Base-by-base conservation (phyloP, 2,113 vertebrate genomes). In the Clarias gariepinus region DNA sequence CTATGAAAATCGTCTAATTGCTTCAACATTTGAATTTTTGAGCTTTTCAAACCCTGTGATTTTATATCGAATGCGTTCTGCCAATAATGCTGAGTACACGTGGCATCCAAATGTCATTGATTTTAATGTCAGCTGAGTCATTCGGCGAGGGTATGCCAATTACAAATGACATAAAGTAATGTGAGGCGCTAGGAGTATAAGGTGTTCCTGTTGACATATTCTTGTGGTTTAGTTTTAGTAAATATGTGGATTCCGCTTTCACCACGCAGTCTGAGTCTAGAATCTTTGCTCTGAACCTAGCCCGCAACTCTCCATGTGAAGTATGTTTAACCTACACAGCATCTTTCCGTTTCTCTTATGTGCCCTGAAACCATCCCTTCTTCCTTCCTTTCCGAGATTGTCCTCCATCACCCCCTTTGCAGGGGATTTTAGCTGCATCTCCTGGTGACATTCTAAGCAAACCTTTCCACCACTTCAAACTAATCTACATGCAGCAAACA, bases 401-500 rank as follows among this genome's bases (percentile, higher is more conserved):
- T 79, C 64, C 73, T 53, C 81, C 81, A 36, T 77, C 78, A 77
- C 86, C 80, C 73, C 30, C 52, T 47, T 73, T 33, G 83, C 2
- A 57, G 86, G 81, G 86, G 86, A 83, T 87, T 87, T 87, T 83
- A 83, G 47, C 60, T 83, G 76, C 58, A 76, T 30, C n/a, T n/a
- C 71, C 76, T 53, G 15, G 60, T 85, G 84, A 85, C 84, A 86
- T 87, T 87, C 36, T 53, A 66, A 64, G 12, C 36, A 18, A 73
- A 30, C 21, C 28, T 77, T 83, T 87, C 60, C 71, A 66, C 63
- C 55, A 58, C 79, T 58, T 74, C 66, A 81, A 63, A 73, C 78
- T 52, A 71, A 68, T 74, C 36, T 73, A 52, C 25, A 82, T 81
- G 21, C 36, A 19, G 23, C 61, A 36, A 55, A 57, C 18, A 66